phyloP scores from a whole-genome alignment of 1,140 invertebrate genomes.

The Penaeus japonicus region DNA sequence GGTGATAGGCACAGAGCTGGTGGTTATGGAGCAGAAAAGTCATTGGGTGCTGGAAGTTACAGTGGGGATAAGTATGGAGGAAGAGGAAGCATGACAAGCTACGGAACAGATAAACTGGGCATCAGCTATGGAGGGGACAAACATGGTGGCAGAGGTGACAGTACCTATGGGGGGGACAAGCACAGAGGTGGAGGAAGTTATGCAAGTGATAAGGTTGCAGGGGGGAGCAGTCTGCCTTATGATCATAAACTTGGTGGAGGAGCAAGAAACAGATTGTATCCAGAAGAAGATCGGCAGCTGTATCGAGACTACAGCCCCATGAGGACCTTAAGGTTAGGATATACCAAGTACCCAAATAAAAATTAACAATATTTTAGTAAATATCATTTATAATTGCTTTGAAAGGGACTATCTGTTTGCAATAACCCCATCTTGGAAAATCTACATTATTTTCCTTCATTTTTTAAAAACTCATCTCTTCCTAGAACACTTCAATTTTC shows the following conservation, averaged over 20 bases:
- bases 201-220: constrained; percentile 1
- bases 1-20: neutral
- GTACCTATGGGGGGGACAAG: neutral
- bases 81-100: constrained; percentile 19
- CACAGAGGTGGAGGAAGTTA: constrained; percentile 17
- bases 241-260: constrained; percentile 4
- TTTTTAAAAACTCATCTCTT: too few relatives aligned
- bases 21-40: too few relatives aligned
- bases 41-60: neutral
- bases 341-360: too few relatives aligned
- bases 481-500: too few relatives aligned
- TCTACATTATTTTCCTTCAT: too few relatives aligned
- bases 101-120: constrained; percentile 19
- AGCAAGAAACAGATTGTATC: constrained; percentile 15
- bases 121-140: neutral
- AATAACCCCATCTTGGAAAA: too few relatives aligned
- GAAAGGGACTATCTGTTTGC: too few relatives aligned
- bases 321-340: constrained; percentile 14
- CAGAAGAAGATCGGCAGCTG: constrained; percentile 21
- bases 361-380: too few relatives aligned
- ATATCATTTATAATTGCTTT: too few relatives aligned
- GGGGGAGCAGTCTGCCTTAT: neutral
- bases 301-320: constrained; percentile 27
- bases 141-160: neutral
- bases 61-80: constrained; percentile 18